Percentiles rank a stretch among this genome's conserved stretches.
These are phyloP conservation scores for Iguana delicatissima DNA, from an alignment of 2,797 vertebrate species.

Conservation along the genomic window DNA sequence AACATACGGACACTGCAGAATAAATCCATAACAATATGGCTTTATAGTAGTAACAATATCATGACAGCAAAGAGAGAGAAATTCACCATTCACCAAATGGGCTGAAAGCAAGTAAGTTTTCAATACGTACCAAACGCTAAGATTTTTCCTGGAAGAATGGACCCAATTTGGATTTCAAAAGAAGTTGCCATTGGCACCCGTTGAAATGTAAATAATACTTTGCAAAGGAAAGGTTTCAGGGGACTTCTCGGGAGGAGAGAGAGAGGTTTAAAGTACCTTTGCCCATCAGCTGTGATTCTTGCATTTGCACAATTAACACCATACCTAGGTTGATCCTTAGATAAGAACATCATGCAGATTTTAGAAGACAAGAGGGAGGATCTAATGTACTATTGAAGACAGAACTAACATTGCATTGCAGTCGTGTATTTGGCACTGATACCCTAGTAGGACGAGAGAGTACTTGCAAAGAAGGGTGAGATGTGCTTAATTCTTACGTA, in stretches of 20 bases:
- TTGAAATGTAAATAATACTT: neutral
- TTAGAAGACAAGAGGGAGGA: neutral
- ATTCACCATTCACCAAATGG: too few relatives aligned
- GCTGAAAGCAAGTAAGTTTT: too few relatives aligned
- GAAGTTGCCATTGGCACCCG: neutral
- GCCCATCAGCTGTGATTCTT: neutral
- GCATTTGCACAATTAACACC: neutral
- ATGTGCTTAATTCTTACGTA: neutral
- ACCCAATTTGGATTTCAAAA: too few relatives aligned
- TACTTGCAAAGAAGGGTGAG: neutral
- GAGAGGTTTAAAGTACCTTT: neutral
- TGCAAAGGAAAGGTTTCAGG: too few relatives aligned
- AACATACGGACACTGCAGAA: too few relatives aligned
- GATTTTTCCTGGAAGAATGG: too few relatives aligned
- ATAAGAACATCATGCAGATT: neutral
- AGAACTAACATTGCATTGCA: neutral
- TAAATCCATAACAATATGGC: too few relatives aligned
- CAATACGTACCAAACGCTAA: too few relatives aligned
- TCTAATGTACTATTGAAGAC: conserved; percentile 6
- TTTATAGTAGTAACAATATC: too few relatives aligned
- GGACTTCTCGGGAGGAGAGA: neutral
- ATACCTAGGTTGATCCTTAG: neutral
- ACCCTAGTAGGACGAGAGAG: neutral
- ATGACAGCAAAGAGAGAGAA: neutral
- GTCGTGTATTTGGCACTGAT: neutral